These are phyloP conservation scores for Drosophila ficusphila DNA, from an alignment of 1,140 invertebrate genomes.

Conservation along the genomic window DNA sequence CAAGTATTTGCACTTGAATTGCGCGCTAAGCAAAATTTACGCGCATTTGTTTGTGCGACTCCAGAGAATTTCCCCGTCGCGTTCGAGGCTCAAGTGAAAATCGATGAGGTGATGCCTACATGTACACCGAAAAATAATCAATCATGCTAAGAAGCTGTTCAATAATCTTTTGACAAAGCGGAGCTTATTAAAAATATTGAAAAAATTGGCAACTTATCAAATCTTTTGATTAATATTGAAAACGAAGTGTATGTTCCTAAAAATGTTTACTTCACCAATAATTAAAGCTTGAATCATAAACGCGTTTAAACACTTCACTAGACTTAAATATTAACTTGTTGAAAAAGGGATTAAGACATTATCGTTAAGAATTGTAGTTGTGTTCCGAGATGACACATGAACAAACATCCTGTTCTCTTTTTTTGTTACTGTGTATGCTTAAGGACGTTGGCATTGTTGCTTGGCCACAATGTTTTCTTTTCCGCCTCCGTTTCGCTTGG, in stretches of 20 bases:
- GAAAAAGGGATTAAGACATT: too few relatives aligned
- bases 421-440: not conserved
- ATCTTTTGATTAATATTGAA: too few relatives aligned
- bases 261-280: too few relatives aligned
- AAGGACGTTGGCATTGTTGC: conserved; percentile 56
- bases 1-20: conserved; percentile 79
- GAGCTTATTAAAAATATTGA: too few relatives aligned
- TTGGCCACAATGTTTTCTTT: conserved; percentile 80
- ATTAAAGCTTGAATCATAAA: too few relatives aligned
- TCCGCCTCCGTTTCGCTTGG: conserved; percentile 63
- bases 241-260: too few relatives aligned
- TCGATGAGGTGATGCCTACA: conserved; percentile 57
- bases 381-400: too few relatives aligned
- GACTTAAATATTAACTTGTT: too few relatives aligned
- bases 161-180: not conserved
- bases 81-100: conserved; percentile 72
- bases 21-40: conserved; percentile 81
- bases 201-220: not conserved
- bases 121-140: conserved; percentile 28
- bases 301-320: too few relatives aligned
- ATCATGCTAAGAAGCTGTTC: not conserved
- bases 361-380: too few relatives aligned
- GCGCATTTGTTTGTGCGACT: conserved; percentile 79
- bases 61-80: conserved; percentile 58
- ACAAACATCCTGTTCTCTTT: not conserved